These are phyloP conservation scores for Atopsyche davidsoni DNA, from an alignment of 1,140 invertebrate genomes.

Conservation along the genomic window DNA sequence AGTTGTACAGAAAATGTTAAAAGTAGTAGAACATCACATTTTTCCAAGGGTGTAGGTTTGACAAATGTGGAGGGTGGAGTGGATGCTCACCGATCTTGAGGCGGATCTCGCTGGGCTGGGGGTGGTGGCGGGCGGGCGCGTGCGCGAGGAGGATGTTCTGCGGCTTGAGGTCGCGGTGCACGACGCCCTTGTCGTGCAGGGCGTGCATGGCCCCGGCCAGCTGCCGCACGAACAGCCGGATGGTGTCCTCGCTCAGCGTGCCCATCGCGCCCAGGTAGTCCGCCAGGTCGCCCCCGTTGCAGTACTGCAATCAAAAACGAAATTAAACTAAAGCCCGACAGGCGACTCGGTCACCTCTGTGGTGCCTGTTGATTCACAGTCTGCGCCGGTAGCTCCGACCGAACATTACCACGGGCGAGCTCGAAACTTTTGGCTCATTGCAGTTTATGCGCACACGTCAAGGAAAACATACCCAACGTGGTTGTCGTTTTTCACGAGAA, in stretches of 20 bases:
- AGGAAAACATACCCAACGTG: no score
- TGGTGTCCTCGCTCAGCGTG: conserved; percentile 94
- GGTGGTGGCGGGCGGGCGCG: conserved; percentile 62
- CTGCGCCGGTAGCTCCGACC: no score
- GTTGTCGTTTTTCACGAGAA: no score
- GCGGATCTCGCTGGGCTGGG: conserved; percentile 84
- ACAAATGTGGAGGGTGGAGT: not conserved
- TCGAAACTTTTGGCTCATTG: no score
- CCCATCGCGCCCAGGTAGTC: conserved; percentile 91
- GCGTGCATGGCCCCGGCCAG: conserved; percentile 96
- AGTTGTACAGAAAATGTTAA: no score
- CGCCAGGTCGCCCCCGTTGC: conserved; percentile 97
- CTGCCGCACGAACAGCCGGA: conserved; percentile 89
- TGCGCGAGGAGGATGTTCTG: conserved; percentile 94
- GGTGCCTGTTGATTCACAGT: no score
- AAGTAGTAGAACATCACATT: not conserved
- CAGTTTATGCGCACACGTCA: no score
- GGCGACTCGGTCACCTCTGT: no score
- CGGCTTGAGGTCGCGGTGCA: conserved; percentile 97
- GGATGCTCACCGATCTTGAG: conserved; percentile 79
- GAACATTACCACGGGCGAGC: no score
- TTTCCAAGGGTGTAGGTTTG: not conserved
- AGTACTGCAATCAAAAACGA: conserved; percentile 63
- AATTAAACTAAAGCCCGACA: conserved; percentile 26
- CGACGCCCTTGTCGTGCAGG: conserved; percentile 92